phyloP scores from a whole-genome alignment of 2,797 vertebrate species.

The Falco novaeseelandiae region DNA sequence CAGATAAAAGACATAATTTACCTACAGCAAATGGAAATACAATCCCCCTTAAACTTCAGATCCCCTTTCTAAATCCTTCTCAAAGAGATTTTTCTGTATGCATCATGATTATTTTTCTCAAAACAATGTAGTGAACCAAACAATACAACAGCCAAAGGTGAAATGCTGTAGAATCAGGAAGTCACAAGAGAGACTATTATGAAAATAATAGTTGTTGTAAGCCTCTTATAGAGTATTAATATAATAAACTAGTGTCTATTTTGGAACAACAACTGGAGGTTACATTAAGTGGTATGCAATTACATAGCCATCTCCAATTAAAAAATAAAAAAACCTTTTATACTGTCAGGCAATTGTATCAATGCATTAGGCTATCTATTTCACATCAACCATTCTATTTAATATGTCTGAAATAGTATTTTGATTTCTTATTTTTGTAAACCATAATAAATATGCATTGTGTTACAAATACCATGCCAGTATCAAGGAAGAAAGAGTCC shows the following conservation, averaged over 20 bases:
- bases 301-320: conserved; percentile 2
- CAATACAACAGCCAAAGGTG: background rate
- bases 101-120: conserved; percentile 13
- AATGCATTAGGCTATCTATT: background rate
- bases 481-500: background rate
- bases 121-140: background rate
- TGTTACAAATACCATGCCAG: background rate
- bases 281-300: background rate
- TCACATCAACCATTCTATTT: background rate
- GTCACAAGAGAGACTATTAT: background rate
- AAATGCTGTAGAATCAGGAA: background rate
- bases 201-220: conserved; percentile 32
- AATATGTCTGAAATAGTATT: background rate
- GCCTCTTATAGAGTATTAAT: conserved; percentile 12
- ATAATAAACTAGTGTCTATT: conserved; percentile 2
- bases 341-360: background rate
- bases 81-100: background rate
- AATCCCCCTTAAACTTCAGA: conserved; percentile 4
- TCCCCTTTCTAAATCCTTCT: background rate
- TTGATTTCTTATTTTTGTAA: background rate
- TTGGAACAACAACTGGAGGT: conserved; percentile 26
- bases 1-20: background rate
- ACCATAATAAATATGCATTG: background rate
- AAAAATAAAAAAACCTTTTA: conserved; percentile 29
- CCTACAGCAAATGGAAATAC: background rate